A percentile compares a stretch with the other conserved stretches of the same genome.
Conservation (phyloP, 2,113 vertebrate species). For the Otis tarda region DNA sequence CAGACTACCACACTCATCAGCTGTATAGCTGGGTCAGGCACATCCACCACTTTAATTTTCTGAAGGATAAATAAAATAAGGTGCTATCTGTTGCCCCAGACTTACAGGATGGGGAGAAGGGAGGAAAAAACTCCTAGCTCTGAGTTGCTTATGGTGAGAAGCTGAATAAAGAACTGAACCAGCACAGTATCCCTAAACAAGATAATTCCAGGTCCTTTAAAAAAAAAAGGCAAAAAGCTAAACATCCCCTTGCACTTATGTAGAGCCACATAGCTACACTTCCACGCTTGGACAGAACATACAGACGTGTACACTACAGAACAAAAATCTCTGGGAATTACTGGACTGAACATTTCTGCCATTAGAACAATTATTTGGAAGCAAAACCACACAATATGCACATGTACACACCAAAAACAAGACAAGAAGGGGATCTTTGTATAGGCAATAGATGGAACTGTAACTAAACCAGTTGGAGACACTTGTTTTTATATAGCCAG, state of each 20-base stretch:
- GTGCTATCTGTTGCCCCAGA: rapidly evolving
- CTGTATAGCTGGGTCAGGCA: not conserved
- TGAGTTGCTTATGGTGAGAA: not conserved
- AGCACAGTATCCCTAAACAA: not conserved
- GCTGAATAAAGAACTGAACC: not conserved
- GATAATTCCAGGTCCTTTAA: not conserved
- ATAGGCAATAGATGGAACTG: not conserved
- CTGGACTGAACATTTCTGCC: not conserved
- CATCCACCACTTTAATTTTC: not conserved
- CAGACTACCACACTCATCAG: not conserved
- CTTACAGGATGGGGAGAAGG: not conserved
- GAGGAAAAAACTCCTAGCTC: not conserved
- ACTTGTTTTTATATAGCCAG: not conserved
- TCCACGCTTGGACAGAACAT: not conserved
- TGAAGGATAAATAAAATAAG: not conserved
- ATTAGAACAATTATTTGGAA: not conserved
- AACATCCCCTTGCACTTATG: rapidly evolving
- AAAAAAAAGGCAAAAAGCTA: not conserved
- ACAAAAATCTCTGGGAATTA: not conserved
- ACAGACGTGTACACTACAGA: not conserved
- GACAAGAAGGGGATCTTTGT: not conserved
- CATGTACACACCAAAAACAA: not conserved
- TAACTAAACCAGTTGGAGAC: not conserved
- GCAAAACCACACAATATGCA: not conserved
- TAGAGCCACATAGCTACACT: not conserved